Evolutionary conservation across 2,888 invertebrate species (phyloP).

Genomic region (Lamproptera curius): DNA sequence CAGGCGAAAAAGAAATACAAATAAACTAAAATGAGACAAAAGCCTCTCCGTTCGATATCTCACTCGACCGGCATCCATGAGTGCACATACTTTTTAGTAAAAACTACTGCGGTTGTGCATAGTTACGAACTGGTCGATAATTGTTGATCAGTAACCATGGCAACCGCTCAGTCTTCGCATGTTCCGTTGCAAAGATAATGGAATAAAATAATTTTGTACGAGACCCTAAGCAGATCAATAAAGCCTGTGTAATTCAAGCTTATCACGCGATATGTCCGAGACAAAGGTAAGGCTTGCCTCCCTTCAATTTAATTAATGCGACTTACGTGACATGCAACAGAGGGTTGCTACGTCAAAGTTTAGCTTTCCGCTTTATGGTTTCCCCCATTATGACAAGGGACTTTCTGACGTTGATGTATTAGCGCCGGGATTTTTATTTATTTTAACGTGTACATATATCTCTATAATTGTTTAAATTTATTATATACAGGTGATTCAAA

Average conservation of each 20-base stretch:
- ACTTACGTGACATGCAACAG: conserved; percentile 54
- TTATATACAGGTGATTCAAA: conserved; percentile 6
- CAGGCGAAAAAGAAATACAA: too few relatives aligned
- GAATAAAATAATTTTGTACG: conserved; percentile 65
- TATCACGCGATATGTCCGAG: conserved; percentile 69
- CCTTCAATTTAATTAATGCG: conserved; percentile 61
- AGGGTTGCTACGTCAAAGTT: conserved; percentile 34
- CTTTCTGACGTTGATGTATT: conserved; percentile 13
- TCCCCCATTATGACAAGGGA: conserved; percentile 19
- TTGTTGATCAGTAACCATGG: conserved; percentile 47
- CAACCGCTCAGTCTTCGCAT: conserved; percentile 52
- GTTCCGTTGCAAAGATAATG: conserved; percentile 56
- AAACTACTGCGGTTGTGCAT: conserved; percentile 8
- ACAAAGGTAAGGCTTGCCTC: conserved; percentile 55
- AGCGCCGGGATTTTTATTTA: neutral
- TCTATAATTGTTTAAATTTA: too few relatives aligned
- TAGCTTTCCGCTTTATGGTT: conserved; percentile 25
- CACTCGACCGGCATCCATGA: neutral
- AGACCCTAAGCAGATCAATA: conserved; percentile 66
- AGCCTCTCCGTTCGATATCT: neutral
- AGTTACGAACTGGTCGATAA: conserved; percentile 40
- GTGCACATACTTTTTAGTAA: neutral
- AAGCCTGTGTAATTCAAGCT: conserved; percentile 54
- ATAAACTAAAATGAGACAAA: too few relatives aligned
- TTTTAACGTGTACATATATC: too few relatives aligned